These are phyloP conservation scores for Pangasius krempfi DNA, from an alignment of 2,797 vertebrate genomes.

Conservation along the genomic window DNA sequence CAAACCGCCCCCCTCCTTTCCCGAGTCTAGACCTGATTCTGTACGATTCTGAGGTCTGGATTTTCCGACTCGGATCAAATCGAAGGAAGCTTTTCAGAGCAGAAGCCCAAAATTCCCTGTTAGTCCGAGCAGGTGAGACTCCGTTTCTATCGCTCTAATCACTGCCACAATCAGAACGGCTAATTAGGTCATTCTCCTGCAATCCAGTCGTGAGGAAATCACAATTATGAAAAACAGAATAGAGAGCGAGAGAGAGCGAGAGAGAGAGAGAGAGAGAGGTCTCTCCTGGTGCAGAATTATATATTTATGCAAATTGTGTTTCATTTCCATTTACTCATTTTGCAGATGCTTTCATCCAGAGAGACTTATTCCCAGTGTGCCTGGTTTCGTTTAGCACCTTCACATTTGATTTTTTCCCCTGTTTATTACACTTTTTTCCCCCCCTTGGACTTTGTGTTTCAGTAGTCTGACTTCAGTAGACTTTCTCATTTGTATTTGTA, in stretches of 20 bases:
- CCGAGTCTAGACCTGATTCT: not conserved
- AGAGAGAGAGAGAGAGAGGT: not conserved
- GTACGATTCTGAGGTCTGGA: not conserved
- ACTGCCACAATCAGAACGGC: not conserved
- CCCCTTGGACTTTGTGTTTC: not conserved
- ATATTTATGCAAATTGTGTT: slow-evolving; percentile 15
- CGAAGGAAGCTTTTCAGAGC: not conserved
- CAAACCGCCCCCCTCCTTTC: no score
- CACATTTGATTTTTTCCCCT: not conserved
- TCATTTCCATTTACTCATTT: slow-evolving; percentile 20
- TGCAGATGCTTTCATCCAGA: slow-evolving; percentile 1
- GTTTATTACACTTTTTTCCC: not conserved
- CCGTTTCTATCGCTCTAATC: not conserved
- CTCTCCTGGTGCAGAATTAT: slow-evolving; percentile 1
- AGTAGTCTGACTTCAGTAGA: not conserved
- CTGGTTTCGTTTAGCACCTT: not conserved
- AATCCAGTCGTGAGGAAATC: not conserved
- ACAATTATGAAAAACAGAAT: not conserved
- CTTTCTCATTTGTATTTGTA: no score
- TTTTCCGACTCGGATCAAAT: not conserved
- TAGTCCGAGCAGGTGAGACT: not conserved
- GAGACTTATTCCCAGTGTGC: not conserved
- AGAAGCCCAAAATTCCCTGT: not conserved
- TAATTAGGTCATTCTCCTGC: slow-evolving; percentile 7
- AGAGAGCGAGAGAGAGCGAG: not conserved